Evolutionary conservation across 1,140 invertebrate genomes (phyloP).

Genomic region (Asbolus verrucosus): DNA sequence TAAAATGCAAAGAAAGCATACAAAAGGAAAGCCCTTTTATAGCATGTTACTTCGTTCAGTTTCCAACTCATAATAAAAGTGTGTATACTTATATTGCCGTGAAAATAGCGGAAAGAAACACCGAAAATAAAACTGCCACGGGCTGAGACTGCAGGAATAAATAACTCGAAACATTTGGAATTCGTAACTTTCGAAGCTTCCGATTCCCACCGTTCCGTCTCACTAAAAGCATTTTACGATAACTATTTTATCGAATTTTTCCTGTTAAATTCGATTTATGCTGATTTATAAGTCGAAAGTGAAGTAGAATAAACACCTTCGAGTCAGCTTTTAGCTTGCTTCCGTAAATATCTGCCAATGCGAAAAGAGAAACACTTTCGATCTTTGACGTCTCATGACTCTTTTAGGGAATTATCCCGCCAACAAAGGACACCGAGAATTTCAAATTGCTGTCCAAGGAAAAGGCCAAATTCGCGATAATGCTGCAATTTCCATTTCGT

Average conservation of each 20-base stretch:
- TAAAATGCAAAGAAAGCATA: background rate
- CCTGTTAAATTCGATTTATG: conserved; percentile 27
- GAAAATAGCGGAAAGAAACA: background rate
- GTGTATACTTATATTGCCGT: background rate
- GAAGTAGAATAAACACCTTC: conserved; percentile 29
- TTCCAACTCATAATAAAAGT: conserved; percentile 1
- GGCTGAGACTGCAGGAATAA: too few relatives aligned
- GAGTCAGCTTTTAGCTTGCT: conserved; percentile 14
- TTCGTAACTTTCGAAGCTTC: background rate
- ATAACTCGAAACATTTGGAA: background rate
- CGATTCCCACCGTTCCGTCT: background rate
- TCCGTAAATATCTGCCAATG: too few relatives aligned
- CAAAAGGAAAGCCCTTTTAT: background rate
- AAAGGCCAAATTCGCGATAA: too few relatives aligned
- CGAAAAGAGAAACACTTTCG: conserved; percentile 24
- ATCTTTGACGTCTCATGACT: too few relatives aligned
- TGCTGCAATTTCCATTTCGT: too few relatives aligned
- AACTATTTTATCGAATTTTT: conserved; percentile 28
- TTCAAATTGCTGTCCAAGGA: too few relatives aligned
- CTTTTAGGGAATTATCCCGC: too few relatives aligned
- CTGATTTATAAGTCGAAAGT: conserved; percentile 18
- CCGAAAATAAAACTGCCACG: background rate
- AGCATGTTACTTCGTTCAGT: background rate
- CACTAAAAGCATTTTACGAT: conserved; percentile 1
- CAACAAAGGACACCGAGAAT: too few relatives aligned